Evolutionary conservation across 2,888 invertebrate species (phyloP).

Genomic region (Cryptocephalus moraei): DNA sequence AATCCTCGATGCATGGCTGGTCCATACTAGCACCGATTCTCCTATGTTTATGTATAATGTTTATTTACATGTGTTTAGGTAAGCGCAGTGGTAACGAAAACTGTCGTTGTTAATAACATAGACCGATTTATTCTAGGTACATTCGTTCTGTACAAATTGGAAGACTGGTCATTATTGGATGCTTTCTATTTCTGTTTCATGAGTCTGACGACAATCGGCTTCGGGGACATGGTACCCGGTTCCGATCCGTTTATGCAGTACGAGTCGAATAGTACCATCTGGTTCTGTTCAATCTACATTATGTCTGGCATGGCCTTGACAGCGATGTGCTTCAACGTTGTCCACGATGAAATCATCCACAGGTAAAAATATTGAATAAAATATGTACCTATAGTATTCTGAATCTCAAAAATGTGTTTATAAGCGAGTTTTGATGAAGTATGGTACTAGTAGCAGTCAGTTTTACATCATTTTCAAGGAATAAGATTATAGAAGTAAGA

Average conservation of each 20-base stretch:
- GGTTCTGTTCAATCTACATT: slow-evolving; percentile 84
- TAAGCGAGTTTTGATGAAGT: no score
- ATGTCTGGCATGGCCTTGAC: slow-evolving; percentile 79
- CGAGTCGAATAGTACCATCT: slow-evolving; percentile 62
- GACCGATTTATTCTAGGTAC: slow-evolving; percentile 6
- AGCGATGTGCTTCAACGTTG: slow-evolving; percentile 84
- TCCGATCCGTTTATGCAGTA: slow-evolving; percentile 46
- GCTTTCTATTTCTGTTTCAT: slow-evolving; percentile 94
- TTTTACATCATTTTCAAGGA: no score
- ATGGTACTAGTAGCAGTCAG: no score
- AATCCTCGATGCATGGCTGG: slow-evolving; percentile 63
- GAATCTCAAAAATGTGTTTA: no score
- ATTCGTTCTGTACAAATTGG: slow-evolving; percentile 76
- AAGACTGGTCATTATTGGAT: slow-evolving; percentile 83
- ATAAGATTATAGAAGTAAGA: no score
- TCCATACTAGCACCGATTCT: slow-evolving; percentile 84
- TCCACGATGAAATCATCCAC: slow-evolving; percentile 81
- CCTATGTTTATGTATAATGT: slow-evolving; percentile 80
- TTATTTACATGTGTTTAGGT: slow-evolving; percentile 84
- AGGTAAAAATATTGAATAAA: slow-evolving; percentile 32
- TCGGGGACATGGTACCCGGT: slow-evolving; percentile 77
- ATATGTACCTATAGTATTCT: no score
- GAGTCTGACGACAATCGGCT: slow-evolving; percentile 87
- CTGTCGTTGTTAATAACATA: no score
- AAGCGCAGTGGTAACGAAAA: not conserved